Base-by-base conservation (phyloP, 2,888 invertebrate genomes). In the Adelphocoris suturalis region DNA sequence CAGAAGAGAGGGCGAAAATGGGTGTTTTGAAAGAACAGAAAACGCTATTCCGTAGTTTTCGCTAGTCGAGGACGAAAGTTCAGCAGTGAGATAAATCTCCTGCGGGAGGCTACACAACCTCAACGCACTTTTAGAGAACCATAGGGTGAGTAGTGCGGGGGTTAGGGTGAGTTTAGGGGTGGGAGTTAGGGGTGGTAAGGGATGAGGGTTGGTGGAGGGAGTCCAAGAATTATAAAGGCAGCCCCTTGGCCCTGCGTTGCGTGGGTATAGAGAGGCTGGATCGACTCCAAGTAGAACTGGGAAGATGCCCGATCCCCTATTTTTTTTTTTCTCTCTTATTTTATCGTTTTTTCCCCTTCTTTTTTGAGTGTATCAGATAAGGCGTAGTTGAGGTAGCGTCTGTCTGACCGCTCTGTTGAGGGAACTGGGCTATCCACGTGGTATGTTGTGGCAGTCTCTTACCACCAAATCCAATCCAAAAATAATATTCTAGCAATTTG, bases 1-100 rank as follows among this genome's bases (percentile, higher is more conserved):
- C n/a, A 2, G 19, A 61, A 61, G n/a, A 9, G 3, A 61, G 61
- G 61, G 68, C 23, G 68, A 68, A 68, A 68, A 68, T 68, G 23
- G 68, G 13, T 11, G 68, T 68, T 68, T 27, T 23, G 23, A 23
- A 23, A 68, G 68, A 68, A 23, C 68, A 23, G 68, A 68, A 68
- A 19, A 68, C 68, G 68, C 68, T 68, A 19, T 68, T 68, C 23
- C 68, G 68, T 27, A 68, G 68, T 68, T 68, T 23, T 68, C 68
- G 68, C 68, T 68, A 11, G 23, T 23, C 68, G 23, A 68, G 68
- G 23, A 68, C 68, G 68, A 68, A 68, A 23, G 23, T 61, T 68
- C 68, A 68, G 68, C 68, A 68, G 68, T 68, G 68, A 23, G 23
- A 11, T 68, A 68, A 68, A 68, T 68, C 68, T 68, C 68, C 19